Evolutionary conservation across 2,113 vertebrate genomes (phyloP), one percentile per base, ranked within the genome.

Genomic region (Chlorocebus sabaeus): DNA sequence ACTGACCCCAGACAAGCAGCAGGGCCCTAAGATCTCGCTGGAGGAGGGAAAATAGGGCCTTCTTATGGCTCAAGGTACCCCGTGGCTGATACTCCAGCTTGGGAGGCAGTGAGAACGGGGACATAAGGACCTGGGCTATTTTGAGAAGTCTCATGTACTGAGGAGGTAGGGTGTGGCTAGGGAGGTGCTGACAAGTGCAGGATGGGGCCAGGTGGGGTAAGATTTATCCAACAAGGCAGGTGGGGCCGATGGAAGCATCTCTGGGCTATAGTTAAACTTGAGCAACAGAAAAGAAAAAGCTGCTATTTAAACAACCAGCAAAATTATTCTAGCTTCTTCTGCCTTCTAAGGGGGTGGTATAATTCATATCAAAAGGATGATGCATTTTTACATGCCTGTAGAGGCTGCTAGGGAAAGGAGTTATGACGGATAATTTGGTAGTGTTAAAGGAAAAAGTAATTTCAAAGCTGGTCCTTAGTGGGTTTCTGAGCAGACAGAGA

Each of bases 381-480:
- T 61, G 12, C 45, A 67, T 89, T 83, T 94, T 90, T 78, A 64
- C 43, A 8, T 73, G 80, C 76, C 78, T 92, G 4, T 50, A 61
- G 88, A 94, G 89, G 84, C 12, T 8, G 52, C 27, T 72, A 72
- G 38, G 57, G 16, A 52, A 95, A 92, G 64, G 57, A 81, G 23
- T 59, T 76, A 79, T 68, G 88, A 78, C 25, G 13, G 87, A 93
- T 67, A 55, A 88, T 94, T 86, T 89, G 84, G 90, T 92, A 79
- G 50, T 87, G 89, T 90, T 90, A 61, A 95, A 93, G 90, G 68
- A 70, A 95, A 89, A 96, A 90, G 75, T 75, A 45, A 97, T 96
- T 95, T 97, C 27, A 55, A 83, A 72, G 40, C 79, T 55, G 52
- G 76, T 59, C 68, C 73, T 82, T 76, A n/a, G 85, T 57, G 38